Evolutionary conservation across 1,140 invertebrate species (phyloP).

Genomic region (Philaenus spumarius): DNA sequence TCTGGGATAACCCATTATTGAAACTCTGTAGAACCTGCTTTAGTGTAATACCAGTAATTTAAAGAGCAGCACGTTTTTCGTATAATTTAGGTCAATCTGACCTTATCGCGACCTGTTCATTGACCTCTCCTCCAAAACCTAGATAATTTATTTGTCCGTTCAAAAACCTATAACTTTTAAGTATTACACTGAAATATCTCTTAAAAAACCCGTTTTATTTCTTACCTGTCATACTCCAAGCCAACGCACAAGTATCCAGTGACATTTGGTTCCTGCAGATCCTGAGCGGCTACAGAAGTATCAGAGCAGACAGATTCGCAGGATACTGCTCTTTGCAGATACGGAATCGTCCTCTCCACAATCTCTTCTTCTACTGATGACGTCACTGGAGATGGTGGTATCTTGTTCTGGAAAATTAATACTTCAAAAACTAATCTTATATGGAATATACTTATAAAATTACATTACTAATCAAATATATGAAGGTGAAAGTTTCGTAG

Average conservation of each 20-base stretch:
- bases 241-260: constrained; percentile 70
- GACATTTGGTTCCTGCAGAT: constrained; percentile 62
- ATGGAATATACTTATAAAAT: no score
- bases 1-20: no score
- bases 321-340: constrained; percentile 60
- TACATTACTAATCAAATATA: no score
- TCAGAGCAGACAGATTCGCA: constrained; percentile 80
- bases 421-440: no score
- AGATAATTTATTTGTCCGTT: no score
- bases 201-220: not conserved
- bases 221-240: constrained; percentile 67
- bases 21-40: no score
- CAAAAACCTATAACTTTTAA: not conserved
- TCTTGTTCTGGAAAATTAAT: not conserved
- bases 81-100: no score
- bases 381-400: not conserved
- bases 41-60: no score
- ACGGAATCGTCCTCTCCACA: constrained; percentile 34
- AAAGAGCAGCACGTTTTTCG: no score
- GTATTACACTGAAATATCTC: not conserved
- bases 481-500: no score
- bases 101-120: no score
- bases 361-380: constrained; percentile 35
- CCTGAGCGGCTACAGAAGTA: constrained; percentile 62
- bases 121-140: no score